Percentiles rank a stretch among this genome's conserved stretches.
Evolutionary conservation across 2,888 invertebrate genomes (phyloP).

Genomic region (Timema cristinae): DNA sequence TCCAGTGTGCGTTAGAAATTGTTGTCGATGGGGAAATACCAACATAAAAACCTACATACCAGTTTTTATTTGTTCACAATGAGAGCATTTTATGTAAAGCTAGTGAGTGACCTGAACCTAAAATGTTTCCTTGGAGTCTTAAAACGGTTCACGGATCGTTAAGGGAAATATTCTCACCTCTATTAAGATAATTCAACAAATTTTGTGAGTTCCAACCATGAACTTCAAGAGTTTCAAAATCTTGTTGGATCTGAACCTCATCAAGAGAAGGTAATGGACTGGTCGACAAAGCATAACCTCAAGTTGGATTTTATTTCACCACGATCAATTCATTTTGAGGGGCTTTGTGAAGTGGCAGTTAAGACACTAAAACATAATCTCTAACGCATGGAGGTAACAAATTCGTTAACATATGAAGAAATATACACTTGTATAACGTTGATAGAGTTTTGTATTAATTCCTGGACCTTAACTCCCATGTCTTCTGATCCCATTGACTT

Average conservation of each 20-base stretch:
- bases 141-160: slow-evolving; percentile 37
- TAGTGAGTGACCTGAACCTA: slow-evolving; percentile 36
- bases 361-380: slow-evolving; percentile 37
- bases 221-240: neutral
- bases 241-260: no score
- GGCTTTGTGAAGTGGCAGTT: slow-evolving; percentile 40
- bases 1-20: slow-evolving; percentile 23
- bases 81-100: slow-evolving; percentile 39
- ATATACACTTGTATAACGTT: slow-evolving; percentile 30
- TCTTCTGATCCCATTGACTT: slow-evolving; percentile 34
- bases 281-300: slow-evolving; percentile 26
- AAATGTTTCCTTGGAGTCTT: slow-evolving; percentile 39
- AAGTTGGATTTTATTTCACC: slow-evolving; percentile 41
- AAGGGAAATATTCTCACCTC: slow-evolving; percentile 36
- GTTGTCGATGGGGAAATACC: slow-evolving; percentile 27
- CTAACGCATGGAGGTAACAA: slow-evolving; percentile 26
- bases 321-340: slow-evolving; percentile 39
- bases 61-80: slow-evolving; percentile 37
- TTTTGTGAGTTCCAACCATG: slow-evolving; percentile 37
- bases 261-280: neutral
- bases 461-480: slow-evolving; percentile 36
- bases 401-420: slow-evolving; percentile 34
- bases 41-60: slow-evolving; percentile 35
- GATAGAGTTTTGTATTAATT: slow-evolving; percentile 38
- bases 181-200: slow-evolving; percentile 40